Evolutionary conservation across 2,113 vertebrate genomes (phyloP).

Genomic region (Chitala chitala): DNA sequence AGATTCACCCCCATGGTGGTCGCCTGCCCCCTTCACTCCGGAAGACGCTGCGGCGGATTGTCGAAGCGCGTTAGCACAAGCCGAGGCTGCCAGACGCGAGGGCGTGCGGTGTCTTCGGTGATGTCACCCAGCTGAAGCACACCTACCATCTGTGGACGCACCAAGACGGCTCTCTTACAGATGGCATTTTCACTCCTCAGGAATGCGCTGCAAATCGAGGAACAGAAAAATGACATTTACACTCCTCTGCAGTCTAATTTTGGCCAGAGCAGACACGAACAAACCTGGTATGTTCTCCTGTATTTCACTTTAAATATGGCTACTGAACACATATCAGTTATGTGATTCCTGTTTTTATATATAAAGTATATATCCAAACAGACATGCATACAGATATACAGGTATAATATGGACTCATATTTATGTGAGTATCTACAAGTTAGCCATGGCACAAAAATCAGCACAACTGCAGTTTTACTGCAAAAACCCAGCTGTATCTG

Average conservation of each 20-base stretch:
- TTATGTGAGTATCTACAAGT: neutral
- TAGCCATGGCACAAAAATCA: neutral
- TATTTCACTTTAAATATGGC: neutral
- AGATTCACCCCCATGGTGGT: neutral
- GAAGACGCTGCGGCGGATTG: neutral
- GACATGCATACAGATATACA: neutral
- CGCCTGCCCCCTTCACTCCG: neutral
- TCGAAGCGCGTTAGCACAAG: neutral
- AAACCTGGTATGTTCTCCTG: neutral
- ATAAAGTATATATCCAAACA: too few species aligned
- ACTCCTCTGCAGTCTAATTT: constrained; percentile 8
- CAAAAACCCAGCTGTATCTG: neutral
- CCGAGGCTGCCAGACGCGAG: constrained; percentile 11
- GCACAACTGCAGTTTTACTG: neutral
- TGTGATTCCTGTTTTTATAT: too few species aligned
- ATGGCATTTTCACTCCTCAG: constrained; percentile 17
- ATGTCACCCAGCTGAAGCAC: constrained; percentile 1
- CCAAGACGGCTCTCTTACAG: neutral
- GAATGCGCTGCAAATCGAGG: neutral
- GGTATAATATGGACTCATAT: neutral
- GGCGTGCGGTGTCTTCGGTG: constrained; percentile 15
- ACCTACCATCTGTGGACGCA: constrained; percentile 16
- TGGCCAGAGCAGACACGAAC: neutral
- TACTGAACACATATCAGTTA: neutral
- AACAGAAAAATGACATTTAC: constrained; percentile 12